phyloP scores from a whole-genome alignment of 2,888 invertebrate species.

The Myopa tessellatipennis region DNA sequence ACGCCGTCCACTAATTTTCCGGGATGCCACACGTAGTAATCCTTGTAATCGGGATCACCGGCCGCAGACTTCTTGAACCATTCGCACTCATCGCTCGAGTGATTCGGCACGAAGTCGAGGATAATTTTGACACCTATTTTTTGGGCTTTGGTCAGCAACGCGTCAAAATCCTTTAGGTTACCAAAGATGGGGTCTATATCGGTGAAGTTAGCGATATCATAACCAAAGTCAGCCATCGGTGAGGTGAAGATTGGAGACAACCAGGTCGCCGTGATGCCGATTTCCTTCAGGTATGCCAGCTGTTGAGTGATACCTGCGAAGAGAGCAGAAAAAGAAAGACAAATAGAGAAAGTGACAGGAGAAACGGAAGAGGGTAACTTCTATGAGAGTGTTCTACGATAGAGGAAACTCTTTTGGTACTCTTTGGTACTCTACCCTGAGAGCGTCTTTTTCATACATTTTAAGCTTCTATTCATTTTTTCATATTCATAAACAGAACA shows the following conservation, averaged over 20 bases:
- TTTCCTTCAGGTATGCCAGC: constrained; percentile 75
- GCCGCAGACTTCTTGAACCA: constrained; percentile 85
- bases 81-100: constrained; percentile 81
- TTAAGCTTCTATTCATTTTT: too few relatives aligned
- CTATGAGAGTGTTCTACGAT: too few relatives aligned
- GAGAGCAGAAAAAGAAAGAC: not conserved
- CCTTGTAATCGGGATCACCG: constrained; percentile 73
- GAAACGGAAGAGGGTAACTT: too few relatives aligned
- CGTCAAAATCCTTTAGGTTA: constrained; percentile 76
- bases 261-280: constrained; percentile 78
- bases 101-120: constrained; percentile 80
- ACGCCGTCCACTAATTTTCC: constrained; percentile 62
- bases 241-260: constrained; percentile 81
- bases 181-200: constrained; percentile 79
- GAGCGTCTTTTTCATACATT: too few relatives aligned
- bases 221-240: constrained; percentile 83
- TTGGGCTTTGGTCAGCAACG: constrained; percentile 70
- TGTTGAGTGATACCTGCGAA: constrained; percentile 72
- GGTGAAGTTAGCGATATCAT: constrained; percentile 79
- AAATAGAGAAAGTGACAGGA: not conserved
- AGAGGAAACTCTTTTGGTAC: too few relatives aligned
- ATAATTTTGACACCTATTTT: constrained; percentile 73
- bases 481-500: too few relatives aligned
- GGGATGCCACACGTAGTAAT: constrained; percentile 83
- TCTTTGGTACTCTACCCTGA: too few relatives aligned